Base-by-base conservation (phyloP, 2,888 invertebrate species). In the Ecliptopera silaceata region DNA sequence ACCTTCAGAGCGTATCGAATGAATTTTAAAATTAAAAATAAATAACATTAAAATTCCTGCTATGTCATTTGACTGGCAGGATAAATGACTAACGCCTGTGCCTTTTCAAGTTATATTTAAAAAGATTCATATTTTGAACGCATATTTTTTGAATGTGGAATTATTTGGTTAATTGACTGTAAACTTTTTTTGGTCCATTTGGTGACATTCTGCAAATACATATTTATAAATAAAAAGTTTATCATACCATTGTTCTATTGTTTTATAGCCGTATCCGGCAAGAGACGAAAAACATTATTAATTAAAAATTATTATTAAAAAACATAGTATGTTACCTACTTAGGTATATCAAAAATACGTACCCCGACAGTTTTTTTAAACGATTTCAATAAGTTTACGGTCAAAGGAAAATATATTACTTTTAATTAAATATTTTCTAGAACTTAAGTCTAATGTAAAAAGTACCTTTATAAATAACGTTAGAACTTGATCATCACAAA, bases 41-140 rank as follows among this genome's bases (percentile, higher is more conserved):
- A 63, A 53, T 51, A 53, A 36, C 54, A 64, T 64, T 64, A 56
- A 61, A 58, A 65, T 62, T 66, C 62, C 51, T 39, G 47, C 47
- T 26, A 38, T 57, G 60, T 57, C 66, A 61, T 63, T 53, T 66
- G 61, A 64, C 36, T 43, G 59, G 48, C 66, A 61, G 61, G 8
- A 29, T 50, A 59, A 59, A 46, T 51, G 59, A 54, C 56, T 46
- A 46, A 42, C 44, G 58, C 52, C 41, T 53, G 57, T 20, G 49
- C 46, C 47, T 58, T 59, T 55, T 53, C 12, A 41, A 44, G 42
- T 41, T 55, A 49, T 47, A 52, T 34, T 22, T 47, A 15, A 59
- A 53, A 53, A 48, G 26, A 55, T 22, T 47, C 57, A 55, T 49
- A 36, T 36, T 42, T 42, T 50, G 42, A 39, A 39, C 32, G 17